Evolutionary conservation across 2,888 invertebrate species (phyloP), one percentile per base, ranked within the genome.

Genomic region (Molanna angustata): DNA sequence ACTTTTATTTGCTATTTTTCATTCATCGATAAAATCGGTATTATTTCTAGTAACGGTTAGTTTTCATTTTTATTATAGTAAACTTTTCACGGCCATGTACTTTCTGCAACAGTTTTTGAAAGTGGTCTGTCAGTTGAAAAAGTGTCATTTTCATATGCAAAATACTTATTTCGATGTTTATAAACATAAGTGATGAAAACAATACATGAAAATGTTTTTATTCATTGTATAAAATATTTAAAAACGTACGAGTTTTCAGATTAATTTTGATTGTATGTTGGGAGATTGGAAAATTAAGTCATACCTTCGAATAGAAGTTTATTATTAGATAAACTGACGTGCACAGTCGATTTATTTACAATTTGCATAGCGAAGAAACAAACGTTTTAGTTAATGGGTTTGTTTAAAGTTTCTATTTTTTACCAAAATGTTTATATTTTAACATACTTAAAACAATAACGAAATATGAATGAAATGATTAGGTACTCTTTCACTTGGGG

Each of bases 261-360:
- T 3, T 13, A 33, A 33, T 14, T 47, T 47, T 47, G 16, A 21
- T 47, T 37, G 22, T 13, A 33, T 27, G 33, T 33, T 33, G 33
- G 11, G 11, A 33, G 33, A 13, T 33, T 33, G 33, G 11, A 16
- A 41, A 21, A 37, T 52, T 48, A 42, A 42, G 48, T 55, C 52
- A 48, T 51, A 31, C 35, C 51, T 46, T 43, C 17, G 31, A 51
- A 52, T 55, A 51, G 54, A 54, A 31, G 22, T 49, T 45, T 54
- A 55, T 51, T 55, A 22, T 51, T 55, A 55, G 51, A 31, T 16
- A 35, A 13, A 27, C 11, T 27, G 6, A 27, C 6, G 11, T 17
- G 37, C 16, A 37, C 37, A 17, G 37, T 17, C n/a, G n/a, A n/a
- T n/a, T n/a, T n/a, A n/a, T n/a, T n/a, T n/a, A n/a, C n/a, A n/a